Percentiles rank a stretch among this genome's conserved stretches.
phyloP scores from a whole-genome alignment of 2,113 vertebrate genomes.

The Eulemur macaco region DNA sequence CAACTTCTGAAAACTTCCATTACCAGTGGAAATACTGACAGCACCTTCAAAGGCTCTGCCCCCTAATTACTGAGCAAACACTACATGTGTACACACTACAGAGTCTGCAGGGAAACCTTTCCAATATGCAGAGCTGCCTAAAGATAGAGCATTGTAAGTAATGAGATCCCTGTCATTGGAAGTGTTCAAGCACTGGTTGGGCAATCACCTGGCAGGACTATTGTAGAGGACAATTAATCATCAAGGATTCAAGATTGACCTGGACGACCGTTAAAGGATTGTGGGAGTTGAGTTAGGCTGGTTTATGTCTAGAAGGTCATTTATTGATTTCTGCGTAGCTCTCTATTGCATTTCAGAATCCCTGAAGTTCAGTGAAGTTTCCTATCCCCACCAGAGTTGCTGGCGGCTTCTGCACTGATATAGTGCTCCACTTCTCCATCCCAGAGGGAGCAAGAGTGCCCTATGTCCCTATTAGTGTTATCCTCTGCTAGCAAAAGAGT shows the following conservation, averaged over 20 bases:
- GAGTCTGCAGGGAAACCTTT: not conserved
- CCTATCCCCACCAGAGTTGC: not conserved
- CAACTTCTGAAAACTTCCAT: conserved; percentile 72
- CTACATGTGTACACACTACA: not conserved
- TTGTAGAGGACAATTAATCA: not conserved
- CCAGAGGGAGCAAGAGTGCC: not conserved
- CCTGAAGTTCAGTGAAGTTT: not conserved
- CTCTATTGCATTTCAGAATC: not conserved
- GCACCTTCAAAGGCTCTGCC: conserved; percentile 52
- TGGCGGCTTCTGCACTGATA: not conserved
- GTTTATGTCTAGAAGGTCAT: not conserved
- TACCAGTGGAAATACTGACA: conserved; percentile 69
- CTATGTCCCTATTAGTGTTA: not conserved
- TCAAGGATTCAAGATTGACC: not conserved
- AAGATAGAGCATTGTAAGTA: not conserved
- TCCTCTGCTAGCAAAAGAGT: not conserved
- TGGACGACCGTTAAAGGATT: not conserved
- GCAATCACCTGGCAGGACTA: not conserved
- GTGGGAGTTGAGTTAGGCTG: not conserved
- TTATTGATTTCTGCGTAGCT: not conserved
- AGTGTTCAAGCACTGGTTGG: not conserved
- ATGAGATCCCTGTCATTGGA: conserved; percentile 15
- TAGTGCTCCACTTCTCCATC: not conserved
- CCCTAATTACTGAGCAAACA: conserved; percentile 34
- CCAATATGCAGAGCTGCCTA: not conserved